These are phyloP conservation scores for Sebastes schlegelii DNA, from an alignment of 2,113 vertebrate genomes.

Conservation along the genomic window DNA sequence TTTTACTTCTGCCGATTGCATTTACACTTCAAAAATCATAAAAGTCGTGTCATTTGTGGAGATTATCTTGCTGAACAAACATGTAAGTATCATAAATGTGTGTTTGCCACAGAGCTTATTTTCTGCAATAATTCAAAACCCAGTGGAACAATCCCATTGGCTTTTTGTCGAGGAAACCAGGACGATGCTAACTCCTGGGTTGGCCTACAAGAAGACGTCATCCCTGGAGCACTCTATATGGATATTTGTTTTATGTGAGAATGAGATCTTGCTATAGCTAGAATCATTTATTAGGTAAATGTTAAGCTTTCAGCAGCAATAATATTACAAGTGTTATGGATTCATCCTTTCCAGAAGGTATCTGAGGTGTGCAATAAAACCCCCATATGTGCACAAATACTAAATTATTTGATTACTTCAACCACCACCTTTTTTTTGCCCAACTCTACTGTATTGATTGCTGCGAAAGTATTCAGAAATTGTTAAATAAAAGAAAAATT, in stretches of 20 bases:
- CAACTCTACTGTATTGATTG: background rate
- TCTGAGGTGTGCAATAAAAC: background rate
- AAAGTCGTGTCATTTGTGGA: too few relatives aligned
- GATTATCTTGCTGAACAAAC: too few relatives aligned
- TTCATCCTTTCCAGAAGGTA: background rate
- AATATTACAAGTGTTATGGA: background rate
- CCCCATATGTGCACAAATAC: background rate
- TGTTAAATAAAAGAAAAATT: background rate
- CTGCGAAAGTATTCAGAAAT: background rate
- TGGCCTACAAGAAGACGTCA: too few relatives aligned
- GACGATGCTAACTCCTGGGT: too few relatives aligned
- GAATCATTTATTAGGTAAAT: background rate
- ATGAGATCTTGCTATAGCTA: background rate
- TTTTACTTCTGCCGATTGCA: too few relatives aligned
- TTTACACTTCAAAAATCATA: too few relatives aligned
- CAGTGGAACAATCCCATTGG: too few relatives aligned
- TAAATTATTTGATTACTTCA: background rate
- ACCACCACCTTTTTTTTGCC: background rate
- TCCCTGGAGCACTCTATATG: too few relatives aligned
- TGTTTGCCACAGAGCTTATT: too few relatives aligned
- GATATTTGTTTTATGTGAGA: background rate
- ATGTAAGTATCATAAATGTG: too few relatives aligned
- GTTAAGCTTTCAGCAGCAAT: background rate
- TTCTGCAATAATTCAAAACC: too few relatives aligned
- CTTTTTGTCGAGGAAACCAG: too few relatives aligned